Percentiles rank a stretch among this genome's conserved stretches.
Conservation (phyloP, 1,140 invertebrate genomes). For the Lysiphlebus fabarum region DNA sequence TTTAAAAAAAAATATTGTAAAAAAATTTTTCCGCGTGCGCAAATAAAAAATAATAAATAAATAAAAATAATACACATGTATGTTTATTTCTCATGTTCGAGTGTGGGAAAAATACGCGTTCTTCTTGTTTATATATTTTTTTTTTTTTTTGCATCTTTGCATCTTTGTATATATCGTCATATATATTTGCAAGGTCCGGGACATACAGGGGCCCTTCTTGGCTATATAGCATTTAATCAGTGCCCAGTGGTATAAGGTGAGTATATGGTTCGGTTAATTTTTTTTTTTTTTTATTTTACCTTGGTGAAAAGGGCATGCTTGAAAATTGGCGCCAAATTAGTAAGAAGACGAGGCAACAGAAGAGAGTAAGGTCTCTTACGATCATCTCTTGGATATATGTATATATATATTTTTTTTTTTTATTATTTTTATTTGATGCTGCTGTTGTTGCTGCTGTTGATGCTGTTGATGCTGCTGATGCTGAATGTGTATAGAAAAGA, state of each 20-base stretch:
- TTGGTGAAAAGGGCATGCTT: slow-evolving; percentile 40
- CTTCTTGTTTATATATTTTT: not conserved
- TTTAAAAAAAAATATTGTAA: not conserved
- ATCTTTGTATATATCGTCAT: not conserved
- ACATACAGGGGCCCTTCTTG: too few species aligned
- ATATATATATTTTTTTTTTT: slow-evolving; percentile 28
- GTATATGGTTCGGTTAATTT: slow-evolving; percentile 57
- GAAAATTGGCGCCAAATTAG: slow-evolving; percentile 58
- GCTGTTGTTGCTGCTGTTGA: not conserved
- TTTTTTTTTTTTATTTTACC: slow-evolving; percentile 41
- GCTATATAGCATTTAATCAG: slow-evolving; percentile 54
- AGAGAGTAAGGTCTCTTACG: slow-evolving; percentile 39
- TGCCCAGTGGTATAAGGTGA: slow-evolving; percentile 37
- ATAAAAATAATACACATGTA: too few species aligned
- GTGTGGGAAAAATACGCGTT: too few species aligned
- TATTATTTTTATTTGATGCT: slow-evolving; percentile 19
- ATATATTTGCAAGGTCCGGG: not conserved
- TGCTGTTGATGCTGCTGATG: too few species aligned
- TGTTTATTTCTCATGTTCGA: too few species aligned
- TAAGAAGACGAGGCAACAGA: slow-evolving; percentile 54
- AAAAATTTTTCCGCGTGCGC: not conserved
- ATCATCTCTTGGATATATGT: too few species aligned
- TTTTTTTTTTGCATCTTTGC: not conserved
- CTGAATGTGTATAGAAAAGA: too few species aligned
- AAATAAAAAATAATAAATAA: too few species aligned